These are phyloP conservation scores for Drosophila pseudoobscura DNA, from an alignment of 1,140 invertebrate species.

Conservation along the genomic window DNA sequence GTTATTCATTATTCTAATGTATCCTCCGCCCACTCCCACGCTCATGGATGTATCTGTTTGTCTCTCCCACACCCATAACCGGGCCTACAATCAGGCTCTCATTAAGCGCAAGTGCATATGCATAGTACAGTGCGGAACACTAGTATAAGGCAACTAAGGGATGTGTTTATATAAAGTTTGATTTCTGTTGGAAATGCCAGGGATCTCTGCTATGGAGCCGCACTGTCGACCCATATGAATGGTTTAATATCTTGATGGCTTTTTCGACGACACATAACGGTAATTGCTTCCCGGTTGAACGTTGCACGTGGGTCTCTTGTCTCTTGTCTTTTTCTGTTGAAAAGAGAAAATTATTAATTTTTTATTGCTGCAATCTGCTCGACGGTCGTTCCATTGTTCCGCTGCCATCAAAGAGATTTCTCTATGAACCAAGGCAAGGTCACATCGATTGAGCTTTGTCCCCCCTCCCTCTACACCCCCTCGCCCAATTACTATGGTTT, in stretches of 20 bases:
- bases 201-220: not conserved
- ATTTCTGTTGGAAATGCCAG: too few relatives aligned
- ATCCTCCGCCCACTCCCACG: conserved; percentile 35
- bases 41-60: not conserved
- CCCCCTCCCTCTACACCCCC: too few relatives aligned
- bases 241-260: conserved; percentile 68
- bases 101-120: conserved; percentile 75
- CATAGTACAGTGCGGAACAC: conserved; percentile 24
- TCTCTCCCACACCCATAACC: not conserved
- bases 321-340: conserved; percentile 2
- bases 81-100: conserved; percentile 18
- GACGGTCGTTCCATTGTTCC: conserved; percentile 3
- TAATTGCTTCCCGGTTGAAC: conserved; percentile 75
- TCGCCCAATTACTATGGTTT: not conserved
- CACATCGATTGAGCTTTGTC: conserved; percentile 33
- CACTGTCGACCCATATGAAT: conserved; percentile 30
- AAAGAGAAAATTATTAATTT: conserved; percentile 78
- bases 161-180: too few relatives aligned
- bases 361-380: conserved; percentile 54
- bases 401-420: conserved; percentile 42
- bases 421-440: conserved; percentile 62
- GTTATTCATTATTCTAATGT: conserved; percentile 73
- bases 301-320: conserved; percentile 50
- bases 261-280: conserved; percentile 74
- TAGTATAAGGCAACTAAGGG: not conserved